Percentiles rank a stretch among this genome's conserved stretches.
These are phyloP conservation scores for Mobula hypostoma DNA, from an alignment of 2,113 vertebrate genomes.

Conservation along the genomic window DNA sequence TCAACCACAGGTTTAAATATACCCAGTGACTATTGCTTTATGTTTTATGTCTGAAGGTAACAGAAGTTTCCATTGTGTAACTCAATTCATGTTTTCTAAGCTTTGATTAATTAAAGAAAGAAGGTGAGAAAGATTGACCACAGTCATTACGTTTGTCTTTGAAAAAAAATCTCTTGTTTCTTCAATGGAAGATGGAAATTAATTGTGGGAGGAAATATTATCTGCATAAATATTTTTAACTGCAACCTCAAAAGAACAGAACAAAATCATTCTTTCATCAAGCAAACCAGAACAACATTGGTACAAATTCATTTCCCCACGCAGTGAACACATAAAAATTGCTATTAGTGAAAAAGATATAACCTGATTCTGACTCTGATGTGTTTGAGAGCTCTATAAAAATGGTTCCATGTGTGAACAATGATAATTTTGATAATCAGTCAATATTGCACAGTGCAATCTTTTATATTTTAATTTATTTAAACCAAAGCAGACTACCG, in stretches of 20 bases:
- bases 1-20: too few species aligned
- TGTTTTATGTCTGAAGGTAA: background rate
- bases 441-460: background rate
- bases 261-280: background rate
- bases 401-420: background rate
- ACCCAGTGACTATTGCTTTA: background rate
- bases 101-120: background rate
- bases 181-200: background rate
- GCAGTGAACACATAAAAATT: background rate
- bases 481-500: background rate
- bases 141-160: background rate
- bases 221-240: background rate
- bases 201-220: background rate
- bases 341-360: background rate
- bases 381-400: background rate
- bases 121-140: slow-evolving; percentile 1
- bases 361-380: background rate
- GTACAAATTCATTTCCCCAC: background rate
- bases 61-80: background rate
- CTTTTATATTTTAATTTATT: background rate
- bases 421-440: background rate
- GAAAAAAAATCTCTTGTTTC: background rate
- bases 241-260: background rate
- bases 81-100: background rate
- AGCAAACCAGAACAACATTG: background rate